A percentile compares a stretch with the other conserved stretches of the same genome.
Conservation (phyloP, 2,113 vertebrate species). For the Neogale vison region DNA sequence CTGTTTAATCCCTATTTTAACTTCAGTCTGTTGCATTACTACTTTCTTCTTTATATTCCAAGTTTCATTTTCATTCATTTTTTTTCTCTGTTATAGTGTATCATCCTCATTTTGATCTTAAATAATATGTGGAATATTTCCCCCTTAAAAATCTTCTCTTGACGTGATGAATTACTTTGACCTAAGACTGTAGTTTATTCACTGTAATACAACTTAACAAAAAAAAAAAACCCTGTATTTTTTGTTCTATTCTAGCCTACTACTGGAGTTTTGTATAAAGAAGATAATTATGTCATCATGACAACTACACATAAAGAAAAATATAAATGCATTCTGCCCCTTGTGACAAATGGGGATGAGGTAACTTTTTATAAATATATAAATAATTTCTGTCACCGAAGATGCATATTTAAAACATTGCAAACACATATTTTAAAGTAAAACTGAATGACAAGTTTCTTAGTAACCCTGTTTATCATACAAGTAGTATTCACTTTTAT, state of each 20-base stretch:
- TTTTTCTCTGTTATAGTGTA: conserved; percentile 1
- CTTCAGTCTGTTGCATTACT: neutral
- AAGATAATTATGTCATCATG: conserved; percentile 98
- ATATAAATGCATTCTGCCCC: conserved; percentile 96
- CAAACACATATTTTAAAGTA: conserved; percentile 38
- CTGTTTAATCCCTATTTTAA: conserved; percentile 7
- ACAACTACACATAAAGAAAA: conserved; percentile 97
- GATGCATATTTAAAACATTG: conserved; percentile 7
- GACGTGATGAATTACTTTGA: conserved; percentile 41
- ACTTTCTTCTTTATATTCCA: conserved; percentile 16
- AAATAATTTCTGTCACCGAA: neutral
- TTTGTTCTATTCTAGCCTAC: conserved; percentile 86
- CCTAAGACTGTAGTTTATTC: neutral
- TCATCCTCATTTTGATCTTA: conserved; percentile 23
- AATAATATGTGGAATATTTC: conserved; percentile 18
- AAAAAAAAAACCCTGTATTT: conserved; percentile 21
- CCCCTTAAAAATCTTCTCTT: neutral
- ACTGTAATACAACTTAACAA: neutral
- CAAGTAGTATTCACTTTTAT: conserved; percentile 26
- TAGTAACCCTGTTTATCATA: neutral
- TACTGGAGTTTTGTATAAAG: conserved; percentile 93
- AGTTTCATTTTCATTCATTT: conserved; percentile 1
- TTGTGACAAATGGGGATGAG: conserved; percentile 90
- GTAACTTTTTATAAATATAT: conserved; percentile 80
- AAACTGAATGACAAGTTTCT: neutral